Percentiles rank a stretch among this genome's conserved stretches.
These are phyloP conservation scores for Tuta absoluta DNA, from an alignment of 2,888 invertebrate species.

Conservation along the genomic window DNA sequence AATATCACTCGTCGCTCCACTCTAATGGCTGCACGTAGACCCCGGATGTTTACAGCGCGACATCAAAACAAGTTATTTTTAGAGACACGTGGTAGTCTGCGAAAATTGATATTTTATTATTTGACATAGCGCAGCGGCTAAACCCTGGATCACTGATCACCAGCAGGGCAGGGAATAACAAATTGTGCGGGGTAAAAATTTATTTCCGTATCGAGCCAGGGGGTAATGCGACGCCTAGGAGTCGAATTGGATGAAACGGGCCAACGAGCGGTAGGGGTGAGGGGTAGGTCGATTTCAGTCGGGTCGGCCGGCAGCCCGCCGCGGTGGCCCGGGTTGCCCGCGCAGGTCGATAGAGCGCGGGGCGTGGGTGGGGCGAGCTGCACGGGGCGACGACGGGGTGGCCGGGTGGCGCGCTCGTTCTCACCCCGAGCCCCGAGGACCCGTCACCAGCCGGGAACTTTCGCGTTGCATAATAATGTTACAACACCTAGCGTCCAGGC, in stretches of 20 bases:
- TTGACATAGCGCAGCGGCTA: neutral
- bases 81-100: conserved; percentile 11
- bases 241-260: conserved; percentile 49
- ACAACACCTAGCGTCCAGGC: conserved; percentile 51
- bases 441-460: conserved; percentile 57
- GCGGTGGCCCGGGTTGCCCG: conserved; percentile 61
- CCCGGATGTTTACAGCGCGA: neutral
- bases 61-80: conserved; percentile 19
- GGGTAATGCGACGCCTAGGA: conserved; percentile 42
- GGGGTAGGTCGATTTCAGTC: conserved; percentile 50
- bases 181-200: conserved; percentile 38
- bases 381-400: conserved; percentile 43
- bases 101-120: neutral
- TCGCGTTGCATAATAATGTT: conserved; percentile 65
- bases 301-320: conserved; percentile 58
- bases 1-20: neutral
- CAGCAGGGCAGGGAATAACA: conserved; percentile 29
- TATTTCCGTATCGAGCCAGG: conserved; percentile 43
- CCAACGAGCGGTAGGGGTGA: conserved; percentile 34
- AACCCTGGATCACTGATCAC: neutral
- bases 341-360: conserved; percentile 78
- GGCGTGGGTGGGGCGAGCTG: conserved; percentile 67
- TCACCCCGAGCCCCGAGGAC: conserved; percentile 60
- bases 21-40: neutral
- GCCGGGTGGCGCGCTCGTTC: conserved; percentile 71